Evolutionary conservation across 2,888 invertebrate species (phyloP).

Genomic region (Patella ulyssiponensis): DNA sequence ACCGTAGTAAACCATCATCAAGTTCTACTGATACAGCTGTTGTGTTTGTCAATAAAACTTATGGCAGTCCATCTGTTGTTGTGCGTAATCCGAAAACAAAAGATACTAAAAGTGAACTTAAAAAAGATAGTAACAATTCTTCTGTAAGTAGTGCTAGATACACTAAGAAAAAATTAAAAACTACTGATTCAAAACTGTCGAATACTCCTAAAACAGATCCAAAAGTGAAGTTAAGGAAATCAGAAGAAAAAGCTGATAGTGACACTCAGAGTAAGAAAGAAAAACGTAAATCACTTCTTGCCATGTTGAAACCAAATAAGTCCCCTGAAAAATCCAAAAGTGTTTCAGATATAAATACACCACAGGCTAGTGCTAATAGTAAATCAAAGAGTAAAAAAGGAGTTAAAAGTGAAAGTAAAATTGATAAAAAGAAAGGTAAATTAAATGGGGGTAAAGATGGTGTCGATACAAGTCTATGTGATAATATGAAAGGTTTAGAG

Average conservation of each 20-base stretch:
- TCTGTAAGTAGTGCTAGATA: slow-evolving; percentile 30
- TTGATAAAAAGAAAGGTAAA: slow-evolving; percentile 59
- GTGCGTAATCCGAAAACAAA: slow-evolving; percentile 14
- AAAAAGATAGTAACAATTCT: slow-evolving; percentile 49
- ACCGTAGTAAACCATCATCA: slow-evolving; percentile 14
- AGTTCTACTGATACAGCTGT: slow-evolving; percentile 7
- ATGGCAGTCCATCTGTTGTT: slow-evolving; percentile 10
- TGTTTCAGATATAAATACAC: slow-evolving; percentile 55
- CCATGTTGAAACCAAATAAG: slow-evolving; percentile 58
- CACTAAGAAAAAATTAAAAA: slow-evolving; percentile 16
- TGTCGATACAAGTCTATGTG: slow-evolving; percentile 39
- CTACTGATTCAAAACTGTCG: not conserved
- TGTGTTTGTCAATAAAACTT: slow-evolving; percentile 20
- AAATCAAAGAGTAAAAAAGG: slow-evolving; percentile 36
- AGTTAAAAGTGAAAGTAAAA: slow-evolving; percentile 37
- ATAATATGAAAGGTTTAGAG: slow-evolving; percentile 53
- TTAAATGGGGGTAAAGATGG: slow-evolving; percentile 40
- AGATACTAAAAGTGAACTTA: slow-evolving; percentile 44
- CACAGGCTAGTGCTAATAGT: slow-evolving; percentile 36
- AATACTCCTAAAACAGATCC: not conserved
- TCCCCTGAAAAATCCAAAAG: slow-evolving; percentile 47
- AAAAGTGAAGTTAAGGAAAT: slow-evolving; percentile 20
- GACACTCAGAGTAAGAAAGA: slow-evolving; percentile 56
- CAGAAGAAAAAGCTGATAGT: slow-evolving; percentile 63
- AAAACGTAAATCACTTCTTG: slow-evolving; percentile 61